These are phyloP conservation scores for Epinotia demarniana DNA, from an alignment of 2,888 invertebrate genomes.

Conservation along the genomic window DNA sequence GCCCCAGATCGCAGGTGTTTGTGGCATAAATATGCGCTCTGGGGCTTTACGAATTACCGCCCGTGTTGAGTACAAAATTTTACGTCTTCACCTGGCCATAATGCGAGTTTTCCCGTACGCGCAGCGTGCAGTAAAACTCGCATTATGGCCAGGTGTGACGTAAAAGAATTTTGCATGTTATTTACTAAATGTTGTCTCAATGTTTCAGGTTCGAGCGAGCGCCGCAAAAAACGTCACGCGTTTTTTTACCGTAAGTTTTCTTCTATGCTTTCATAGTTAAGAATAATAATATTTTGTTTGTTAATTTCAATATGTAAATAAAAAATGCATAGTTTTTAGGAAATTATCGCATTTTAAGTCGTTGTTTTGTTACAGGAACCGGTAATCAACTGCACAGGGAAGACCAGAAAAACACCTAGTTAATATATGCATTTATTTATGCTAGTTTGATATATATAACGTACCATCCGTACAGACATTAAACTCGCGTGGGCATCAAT, in stretches of 20 bases:
- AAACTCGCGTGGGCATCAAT: background rate
- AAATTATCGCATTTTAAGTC: background rate
- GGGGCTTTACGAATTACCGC: too few species aligned
- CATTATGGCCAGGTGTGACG: too few species aligned
- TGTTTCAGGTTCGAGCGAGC: conserved; percentile 30
- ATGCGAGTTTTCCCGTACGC: too few species aligned
- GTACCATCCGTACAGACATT: background rate
- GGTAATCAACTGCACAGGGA: background rate
- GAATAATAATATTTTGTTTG: too few species aligned
- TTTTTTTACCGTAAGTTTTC: conserved; percentile 17
- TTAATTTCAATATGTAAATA: background rate
- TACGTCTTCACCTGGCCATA: too few species aligned
- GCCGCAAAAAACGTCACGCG: conserved; percentile 32
- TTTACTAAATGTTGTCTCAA: conserved; percentile 11
- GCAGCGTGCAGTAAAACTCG: too few species aligned
- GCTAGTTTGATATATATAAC: background rate
- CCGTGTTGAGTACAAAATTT: too few species aligned
- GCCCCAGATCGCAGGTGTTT: too few species aligned
- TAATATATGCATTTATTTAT: conserved; percentile 1
- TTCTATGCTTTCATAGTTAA: conserved; percentile 3
- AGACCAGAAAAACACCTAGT: background rate
- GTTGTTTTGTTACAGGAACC: conserved; percentile 8
- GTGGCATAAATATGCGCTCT: too few species aligned
- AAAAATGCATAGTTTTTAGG: background rate
- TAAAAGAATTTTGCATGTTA: conserved; percentile 11